phyloP scores from a whole-genome alignment of 2,888 invertebrate species.

The Poecilus cupreus region DNA sequence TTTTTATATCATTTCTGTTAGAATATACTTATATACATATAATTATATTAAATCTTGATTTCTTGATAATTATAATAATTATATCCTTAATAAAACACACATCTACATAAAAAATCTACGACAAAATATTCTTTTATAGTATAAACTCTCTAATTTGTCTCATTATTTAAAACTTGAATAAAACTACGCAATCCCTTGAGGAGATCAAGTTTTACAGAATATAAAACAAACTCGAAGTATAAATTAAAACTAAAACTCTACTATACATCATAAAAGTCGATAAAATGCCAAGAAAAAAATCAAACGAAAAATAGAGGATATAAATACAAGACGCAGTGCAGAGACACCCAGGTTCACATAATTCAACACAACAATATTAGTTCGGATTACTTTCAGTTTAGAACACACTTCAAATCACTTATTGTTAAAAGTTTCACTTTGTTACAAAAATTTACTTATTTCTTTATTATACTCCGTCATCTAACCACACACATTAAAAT shows the following conservation, averaged over 20 bases:
- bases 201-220: slow-evolving; percentile 12
- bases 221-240: slow-evolving; percentile 1
- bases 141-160: slow-evolving; percentile 6
- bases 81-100: slow-evolving; percentile 36
- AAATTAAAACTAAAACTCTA: slow-evolving; percentile 14
- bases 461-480: too few species aligned
- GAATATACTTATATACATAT: slow-evolving; percentile 51
- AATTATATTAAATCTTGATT: slow-evolving; percentile 53
- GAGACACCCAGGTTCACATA: too few species aligned
- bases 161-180: slow-evolving; percentile 29
- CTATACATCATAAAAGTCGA: slow-evolving; percentile 9
- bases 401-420: too few species aligned
- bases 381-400: too few species aligned
- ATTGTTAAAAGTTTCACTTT: not conserved
- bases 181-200: not conserved
- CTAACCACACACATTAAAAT: too few species aligned
- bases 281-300: slow-evolving; percentile 13
- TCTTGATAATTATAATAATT: slow-evolving; percentile 2
- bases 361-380: too few species aligned
- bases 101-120: slow-evolving; percentile 37
- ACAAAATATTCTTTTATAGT: slow-evolving; percentile 6
- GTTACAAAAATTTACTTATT: too few species aligned
- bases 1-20: slow-evolving; percentile 51
- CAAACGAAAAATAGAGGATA: too few species aligned
- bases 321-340: too few species aligned